phyloP scores from a whole-genome alignment of 2,113 vertebrate species.

The Nematolebias whitei region DNA sequence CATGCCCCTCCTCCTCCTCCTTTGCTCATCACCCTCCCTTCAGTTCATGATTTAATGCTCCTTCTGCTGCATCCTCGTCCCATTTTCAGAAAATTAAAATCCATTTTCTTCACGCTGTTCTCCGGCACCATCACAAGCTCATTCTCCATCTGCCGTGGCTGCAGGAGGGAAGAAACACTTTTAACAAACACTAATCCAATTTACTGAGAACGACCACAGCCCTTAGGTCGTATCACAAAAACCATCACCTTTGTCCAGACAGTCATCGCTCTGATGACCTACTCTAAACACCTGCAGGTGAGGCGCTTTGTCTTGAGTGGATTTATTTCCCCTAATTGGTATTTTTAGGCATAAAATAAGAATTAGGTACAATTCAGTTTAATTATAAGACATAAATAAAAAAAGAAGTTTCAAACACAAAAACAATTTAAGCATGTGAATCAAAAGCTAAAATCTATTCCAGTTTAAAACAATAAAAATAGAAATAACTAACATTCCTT shows the following conservation, averaged over 20 bases:
- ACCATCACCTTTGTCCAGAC: not conserved
- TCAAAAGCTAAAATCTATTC: too few species aligned
- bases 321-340: too few species aligned
- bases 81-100: conserved; percentile 62
- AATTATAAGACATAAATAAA: too few species aligned
- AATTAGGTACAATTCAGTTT: too few species aligned
- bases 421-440: too few species aligned
- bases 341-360: too few species aligned
- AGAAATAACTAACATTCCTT: too few species aligned
- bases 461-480: too few species aligned
- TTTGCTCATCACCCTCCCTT: conserved; percentile 46
- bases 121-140: conserved; percentile 45
- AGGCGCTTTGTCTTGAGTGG: too few species aligned
- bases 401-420: too few species aligned
- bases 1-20: conserved; percentile 21
- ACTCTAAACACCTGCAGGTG: too few species aligned
- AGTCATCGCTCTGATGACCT: not conserved
- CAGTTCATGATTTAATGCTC: conserved; percentile 42
- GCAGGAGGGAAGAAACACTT: conserved; percentile 31
- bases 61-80: conserved; percentile 13
- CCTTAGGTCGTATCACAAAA: not conserved
- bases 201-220: conserved; percentile 19
- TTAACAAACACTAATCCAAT: conserved; percentile 50
- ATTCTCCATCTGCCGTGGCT: conserved; percentile 40
- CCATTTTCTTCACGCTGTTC: conserved; percentile 39